Percentiles rank a stretch among this genome's conserved stretches.
These are phyloP conservation scores for Potamarius usumacintae DNA, from an alignment of 2,113 vertebrate species.

Conservation along the genomic window DNA sequence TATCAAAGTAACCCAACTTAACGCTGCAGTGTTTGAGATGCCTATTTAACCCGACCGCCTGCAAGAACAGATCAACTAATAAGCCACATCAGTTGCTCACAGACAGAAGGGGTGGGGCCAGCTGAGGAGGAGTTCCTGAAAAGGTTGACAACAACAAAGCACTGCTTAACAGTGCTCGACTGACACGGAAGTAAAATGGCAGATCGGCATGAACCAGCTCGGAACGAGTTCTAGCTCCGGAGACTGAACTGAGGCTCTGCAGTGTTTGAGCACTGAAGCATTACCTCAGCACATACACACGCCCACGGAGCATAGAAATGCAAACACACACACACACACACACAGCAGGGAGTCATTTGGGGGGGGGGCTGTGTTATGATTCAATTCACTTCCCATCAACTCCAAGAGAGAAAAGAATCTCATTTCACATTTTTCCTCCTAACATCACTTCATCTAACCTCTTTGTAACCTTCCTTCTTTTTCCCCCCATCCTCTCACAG, in stretches of 20 bases:
- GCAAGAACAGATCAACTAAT: neutral
- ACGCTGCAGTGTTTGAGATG: neutral
- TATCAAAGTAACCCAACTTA: neutral
- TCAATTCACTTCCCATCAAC: neutral
- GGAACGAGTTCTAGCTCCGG: neutral
- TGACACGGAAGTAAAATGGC: neutral
- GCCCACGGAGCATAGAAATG: neutral
- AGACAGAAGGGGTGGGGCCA: no score
- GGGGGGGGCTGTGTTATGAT: neutral
- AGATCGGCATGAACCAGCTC: neutral
- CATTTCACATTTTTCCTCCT: neutral
- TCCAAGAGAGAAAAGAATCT: neutral
- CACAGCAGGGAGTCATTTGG: neutral
- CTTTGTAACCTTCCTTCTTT: neutral
- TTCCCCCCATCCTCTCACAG: neutral
- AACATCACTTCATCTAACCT: neutral
- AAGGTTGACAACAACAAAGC: neutral
- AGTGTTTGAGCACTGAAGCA: constrained; percentile 2
- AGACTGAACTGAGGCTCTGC: constrained; percentile 1
- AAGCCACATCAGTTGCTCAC: neutral
- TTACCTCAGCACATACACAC: neutral
- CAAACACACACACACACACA: neutral
- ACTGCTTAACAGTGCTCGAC: neutral
- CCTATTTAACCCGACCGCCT: neutral
- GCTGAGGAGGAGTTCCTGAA: neutral